Evolutionary conservation across 2,113 vertebrate species (phyloP).

Genomic region (Labeo catla): DNA sequence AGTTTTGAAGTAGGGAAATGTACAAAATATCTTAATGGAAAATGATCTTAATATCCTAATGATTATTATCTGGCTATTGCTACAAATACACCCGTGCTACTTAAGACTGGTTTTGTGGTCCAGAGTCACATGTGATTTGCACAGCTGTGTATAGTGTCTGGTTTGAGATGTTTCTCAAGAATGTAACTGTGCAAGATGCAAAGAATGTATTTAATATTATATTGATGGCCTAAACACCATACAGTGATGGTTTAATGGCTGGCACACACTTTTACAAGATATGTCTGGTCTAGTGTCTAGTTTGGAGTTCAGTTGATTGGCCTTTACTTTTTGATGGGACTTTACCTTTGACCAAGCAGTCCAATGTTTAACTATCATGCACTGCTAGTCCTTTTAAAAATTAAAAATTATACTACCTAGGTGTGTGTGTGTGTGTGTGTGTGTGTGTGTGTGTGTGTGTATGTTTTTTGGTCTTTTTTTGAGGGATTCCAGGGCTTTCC

Average conservation of each 20-base stretch:
- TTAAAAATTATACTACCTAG: not conserved
- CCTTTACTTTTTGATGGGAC: not conserved
- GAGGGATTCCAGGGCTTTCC: not conserved
- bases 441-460: too few relatives aligned
- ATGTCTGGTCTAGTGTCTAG: not conserved
- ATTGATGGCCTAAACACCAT: not conserved
- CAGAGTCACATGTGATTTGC: not conserved
- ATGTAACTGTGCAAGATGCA: slow-evolving; percentile 16
- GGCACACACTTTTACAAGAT: not conserved
- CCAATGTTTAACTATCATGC: not conserved
- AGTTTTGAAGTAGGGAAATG: too few relatives aligned
- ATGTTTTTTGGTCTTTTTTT: not conserved
- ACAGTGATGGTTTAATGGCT: not conserved
- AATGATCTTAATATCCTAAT: too few relatives aligned
- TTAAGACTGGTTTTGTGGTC: too few relatives aligned
- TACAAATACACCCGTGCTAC: too few relatives aligned
- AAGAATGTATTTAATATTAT: not conserved
- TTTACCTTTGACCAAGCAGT: not conserved
- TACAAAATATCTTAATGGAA: too few relatives aligned
- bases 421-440: too few relatives aligned
- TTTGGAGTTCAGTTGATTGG: not conserved
- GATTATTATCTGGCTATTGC: too few relatives aligned
- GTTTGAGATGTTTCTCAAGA: not conserved
- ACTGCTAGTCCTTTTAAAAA: not conserved
- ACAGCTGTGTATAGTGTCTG: slow-evolving; percentile 18